Conservation (phyloP, 1,140 invertebrate genomes). For the Holcopasites calliopsidis region DNA sequence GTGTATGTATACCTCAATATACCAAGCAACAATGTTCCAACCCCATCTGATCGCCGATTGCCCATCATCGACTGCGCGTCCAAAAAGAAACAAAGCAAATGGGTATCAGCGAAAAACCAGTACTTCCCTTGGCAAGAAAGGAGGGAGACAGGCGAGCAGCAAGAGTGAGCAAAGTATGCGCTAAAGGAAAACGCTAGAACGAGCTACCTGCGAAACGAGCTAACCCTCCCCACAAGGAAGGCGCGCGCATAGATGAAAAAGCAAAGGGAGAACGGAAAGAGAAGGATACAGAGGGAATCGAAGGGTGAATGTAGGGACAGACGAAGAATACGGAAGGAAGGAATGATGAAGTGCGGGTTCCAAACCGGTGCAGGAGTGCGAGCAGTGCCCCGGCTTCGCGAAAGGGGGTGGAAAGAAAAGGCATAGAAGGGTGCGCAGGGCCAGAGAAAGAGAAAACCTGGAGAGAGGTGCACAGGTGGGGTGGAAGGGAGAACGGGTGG, state of each 20-base stretch:
- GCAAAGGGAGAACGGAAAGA: background rate
- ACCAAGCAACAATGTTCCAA: too few relatives aligned
- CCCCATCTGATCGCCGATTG: too few relatives aligned
- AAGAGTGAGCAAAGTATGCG: background rate
- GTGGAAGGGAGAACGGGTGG: background rate
- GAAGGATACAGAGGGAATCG: slow-evolving; percentile 3
- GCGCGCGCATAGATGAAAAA: background rate
- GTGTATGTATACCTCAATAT: too few relatives aligned
- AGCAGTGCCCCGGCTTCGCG: background rate
- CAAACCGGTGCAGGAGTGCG: background rate
- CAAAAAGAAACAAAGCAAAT: too few relatives aligned
- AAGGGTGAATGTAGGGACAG: background rate
- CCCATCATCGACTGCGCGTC: too few relatives aligned
- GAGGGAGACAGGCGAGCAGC: background rate
- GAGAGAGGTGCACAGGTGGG: background rate
- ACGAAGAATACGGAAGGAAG: background rate
- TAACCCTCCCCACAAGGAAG: too few relatives aligned
- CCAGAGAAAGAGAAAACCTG: background rate
- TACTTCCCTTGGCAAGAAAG: too few relatives aligned
- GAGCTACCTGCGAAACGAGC: slow-evolving; percentile 18
- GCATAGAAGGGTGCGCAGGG: background rate
- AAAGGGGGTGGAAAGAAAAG: background rate
- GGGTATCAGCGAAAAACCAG: too few relatives aligned
- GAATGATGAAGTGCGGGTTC: background rate
- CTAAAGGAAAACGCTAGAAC: background rate